Percentiles rank a stretch among this genome's conserved stretches.
Conservation (phyloP, 2,797 vertebrate species). For the Basileuterus tristriatus region DNA sequence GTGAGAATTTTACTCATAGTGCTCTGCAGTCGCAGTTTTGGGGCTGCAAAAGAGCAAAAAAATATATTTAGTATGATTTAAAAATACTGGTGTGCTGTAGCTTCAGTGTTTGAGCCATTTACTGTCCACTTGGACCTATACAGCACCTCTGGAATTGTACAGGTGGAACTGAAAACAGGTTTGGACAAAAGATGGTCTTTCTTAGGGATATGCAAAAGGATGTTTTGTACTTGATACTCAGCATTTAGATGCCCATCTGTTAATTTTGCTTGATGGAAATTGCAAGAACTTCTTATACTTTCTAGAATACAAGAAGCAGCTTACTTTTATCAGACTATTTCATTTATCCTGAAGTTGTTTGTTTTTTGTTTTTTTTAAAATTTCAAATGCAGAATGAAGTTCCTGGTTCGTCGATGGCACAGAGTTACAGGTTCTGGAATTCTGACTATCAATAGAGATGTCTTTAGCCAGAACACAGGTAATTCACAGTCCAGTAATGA, state of each 20-base stretch:
- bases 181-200: not conserved
- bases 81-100: not conserved
- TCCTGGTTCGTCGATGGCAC: slow-evolving; percentile 93
- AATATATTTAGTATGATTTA: not conserved
- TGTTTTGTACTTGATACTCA: not conserved
- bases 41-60: not conserved
- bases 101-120: not conserved
- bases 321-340: not conserved
- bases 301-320: not conserved
- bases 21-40: not conserved
- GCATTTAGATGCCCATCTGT: not conserved
- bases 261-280: not conserved
- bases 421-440: slow-evolving; percentile 81
- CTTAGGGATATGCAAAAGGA: not conserved
- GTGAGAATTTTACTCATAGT: not conserved
- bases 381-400: slow-evolving; percentile 88
- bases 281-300: not conserved
- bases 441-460: slow-evolving; percentile 79
- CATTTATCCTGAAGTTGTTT: not conserved
- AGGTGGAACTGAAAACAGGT: not conserved
- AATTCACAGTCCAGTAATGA: not conserved
- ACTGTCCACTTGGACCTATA: not conserved
- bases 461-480: slow-evolving; percentile 83
- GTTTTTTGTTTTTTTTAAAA: not conserved
- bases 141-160: not conserved